Evolutionary conservation across 2,888 invertebrate genomes (phyloP).

Genomic region (Schizotus pectinicornis): DNA sequence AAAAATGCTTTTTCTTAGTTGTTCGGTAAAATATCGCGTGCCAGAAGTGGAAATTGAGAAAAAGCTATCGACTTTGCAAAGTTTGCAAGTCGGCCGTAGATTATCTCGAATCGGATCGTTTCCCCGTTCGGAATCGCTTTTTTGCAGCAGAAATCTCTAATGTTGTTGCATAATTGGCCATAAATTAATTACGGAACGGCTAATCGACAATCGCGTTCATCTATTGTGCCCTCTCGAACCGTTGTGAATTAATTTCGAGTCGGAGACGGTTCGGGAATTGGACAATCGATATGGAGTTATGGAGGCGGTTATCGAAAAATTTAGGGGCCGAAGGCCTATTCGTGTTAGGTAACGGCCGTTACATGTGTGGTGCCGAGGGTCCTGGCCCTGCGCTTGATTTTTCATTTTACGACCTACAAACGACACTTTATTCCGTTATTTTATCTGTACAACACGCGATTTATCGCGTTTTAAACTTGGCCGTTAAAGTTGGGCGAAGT

Average conservation of each 20-base stretch:
- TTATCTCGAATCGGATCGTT: not conserved
- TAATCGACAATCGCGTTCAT: too few relatives aligned
- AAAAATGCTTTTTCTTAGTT: conserved; percentile 15
- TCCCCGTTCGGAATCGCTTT: not conserved
- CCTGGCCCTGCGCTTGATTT: not conserved
- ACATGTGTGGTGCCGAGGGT: conserved; percentile 5
- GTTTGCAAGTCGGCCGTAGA: too few relatives aligned
- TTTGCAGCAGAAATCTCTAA: too few relatives aligned
- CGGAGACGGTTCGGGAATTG: conserved; percentile 16
- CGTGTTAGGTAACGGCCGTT: not conserved
- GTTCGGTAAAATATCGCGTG: conserved; percentile 4
- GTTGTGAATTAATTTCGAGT: conserved; percentile 23
- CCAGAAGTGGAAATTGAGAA: conserved; percentile 4
- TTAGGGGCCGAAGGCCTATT: too few relatives aligned
- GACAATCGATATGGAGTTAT: conserved; percentile 14
- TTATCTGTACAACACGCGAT: conserved; percentile 1
- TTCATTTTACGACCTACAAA: conserved; percentile 11
- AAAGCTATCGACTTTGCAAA: not conserved
- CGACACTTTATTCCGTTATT: conserved; percentile 8
- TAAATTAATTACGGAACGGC: too few relatives aligned
- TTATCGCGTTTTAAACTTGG: conserved; percentile 3
- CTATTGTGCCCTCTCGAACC: conserved; percentile 2
- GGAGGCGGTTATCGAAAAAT: conserved; percentile 5
- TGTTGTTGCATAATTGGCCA: too few relatives aligned
- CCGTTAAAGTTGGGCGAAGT: too few relatives aligned